Evolutionary conservation across 2,888 invertebrate species (phyloP), one percentile per base, ranked within the genome.

Genomic region (Macroteleia sp.): DNA sequence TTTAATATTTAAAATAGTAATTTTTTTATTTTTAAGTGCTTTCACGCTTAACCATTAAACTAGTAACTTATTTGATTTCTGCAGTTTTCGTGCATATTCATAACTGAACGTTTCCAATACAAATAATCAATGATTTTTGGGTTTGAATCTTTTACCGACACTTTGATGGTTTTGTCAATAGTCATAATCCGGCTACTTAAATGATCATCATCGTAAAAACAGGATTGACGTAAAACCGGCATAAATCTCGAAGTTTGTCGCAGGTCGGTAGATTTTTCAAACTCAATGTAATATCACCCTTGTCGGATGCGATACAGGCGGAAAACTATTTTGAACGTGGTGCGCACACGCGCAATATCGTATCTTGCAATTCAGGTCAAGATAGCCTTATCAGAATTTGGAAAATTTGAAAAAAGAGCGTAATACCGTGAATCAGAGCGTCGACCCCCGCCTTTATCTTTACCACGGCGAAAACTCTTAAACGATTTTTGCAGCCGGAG

Each of bases 401-500:
- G 39, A 46, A 52, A 59, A 50, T 59, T 59, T 46, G n/a, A 50
- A 50, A 41, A 41, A 39, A 36, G 16, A 22, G 41, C 46, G 59
- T 36, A 69, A 71, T 54, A 44, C 54, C 12, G 46, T 39, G 71
- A 54, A 62, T 46, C 30, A 62, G 71, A 30, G 22, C 44, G 36
- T 54, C 34, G 52, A 14, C 44, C 39, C 12, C 34, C 25, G 41
- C 19, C 25, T 73, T 73, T 73, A 73, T 62, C 73, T 32, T 50
- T 50, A 25, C 19, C 56, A 34, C 20, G 28, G 36, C 12, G 41
- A 67, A 57, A 48, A 30, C 66, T n/a, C 46, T 56, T 56, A 74
- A 41, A 69, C 54, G 56, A 59, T 77, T 77, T 77, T 62, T 66
- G 61, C 52, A 64, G 62, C 39, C 32, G 80, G 69, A 77, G 59